Base-by-base conservation (phyloP, 2,113 vertebrate species). In the Chaetodon trifascialis region DNA sequence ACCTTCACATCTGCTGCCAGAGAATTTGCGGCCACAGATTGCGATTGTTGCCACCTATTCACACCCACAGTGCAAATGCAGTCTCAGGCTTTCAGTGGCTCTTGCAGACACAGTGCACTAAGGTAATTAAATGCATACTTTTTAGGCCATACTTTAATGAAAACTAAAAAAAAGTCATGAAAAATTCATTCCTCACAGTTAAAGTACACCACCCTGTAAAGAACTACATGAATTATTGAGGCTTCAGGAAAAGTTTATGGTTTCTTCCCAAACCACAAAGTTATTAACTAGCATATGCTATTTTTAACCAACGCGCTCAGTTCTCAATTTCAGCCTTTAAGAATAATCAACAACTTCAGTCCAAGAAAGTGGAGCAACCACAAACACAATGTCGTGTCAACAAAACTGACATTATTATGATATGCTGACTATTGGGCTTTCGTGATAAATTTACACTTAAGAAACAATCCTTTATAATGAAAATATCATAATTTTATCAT, bases 221-320 rank as follows among this genome's bases (percentile, higher is more conserved):
- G 44, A 73, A 51, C 67, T 79, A 60, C 79, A 89, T 88, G 71
- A 85, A 91, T 93, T 88, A 93, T 83, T 79, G 60, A 87, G 68
- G 17, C 76, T 60, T 84, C 77, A 80, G 80, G 47, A 88, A 87
- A 82, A 90, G 81, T 79, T 88, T 89, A 15, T 46, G 69, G 65
- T 78, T 70, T 71, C 71, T 78, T 73, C 73, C 58, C 78, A 54
- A 86, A 82, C 34, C 47, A 15, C 23, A 64, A 65, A 58, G 12
- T 40, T 76, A 46, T 69, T 84, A 52, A 60, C 25, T 72, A 67
- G 40, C 25, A n/a, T 14, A 10, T 63, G 8, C 21, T 58, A 58
- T 73, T 82, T 51, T 63, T 42, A 30, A 38, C 1, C 51, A 54
- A 47, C 4, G 6, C 21, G 8, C 17, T 23, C 14, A 52, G 23